A percentile compares a stretch with the other conserved stretches of the same genome.
These are phyloP conservation scores for Oxygymnocypris stewartii DNA, from an alignment of 2,113 vertebrate species.

Conservation along the genomic window DNA sequence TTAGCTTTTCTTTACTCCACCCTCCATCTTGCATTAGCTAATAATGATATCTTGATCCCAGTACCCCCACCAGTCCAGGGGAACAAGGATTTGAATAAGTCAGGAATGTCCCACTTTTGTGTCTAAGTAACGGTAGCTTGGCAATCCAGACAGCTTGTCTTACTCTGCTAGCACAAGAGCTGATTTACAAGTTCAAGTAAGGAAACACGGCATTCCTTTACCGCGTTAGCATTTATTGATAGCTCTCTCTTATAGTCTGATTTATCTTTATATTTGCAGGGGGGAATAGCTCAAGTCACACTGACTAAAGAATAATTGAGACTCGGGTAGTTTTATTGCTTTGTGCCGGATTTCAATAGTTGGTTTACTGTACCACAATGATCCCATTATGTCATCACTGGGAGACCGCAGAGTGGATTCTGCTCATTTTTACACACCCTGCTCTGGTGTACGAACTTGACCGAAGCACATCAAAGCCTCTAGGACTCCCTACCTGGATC, in stretches of 20 bases:
- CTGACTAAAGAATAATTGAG: slow-evolving; percentile 48
- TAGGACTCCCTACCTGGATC: neutral
- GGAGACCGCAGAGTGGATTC: slow-evolving; percentile 45
- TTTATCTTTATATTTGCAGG: slow-evolving; percentile 42
- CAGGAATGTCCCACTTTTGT: slow-evolving; percentile 45
- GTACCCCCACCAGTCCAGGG: neutral
- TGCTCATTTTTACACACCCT: slow-evolving; percentile 25
- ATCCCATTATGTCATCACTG: slow-evolving; percentile 54
- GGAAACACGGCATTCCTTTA: slow-evolving; percentile 29
- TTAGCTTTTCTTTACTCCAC: slow-evolving; percentile 19
- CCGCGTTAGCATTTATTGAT: slow-evolving; percentile 32
- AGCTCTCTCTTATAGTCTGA: slow-evolving; percentile 26
- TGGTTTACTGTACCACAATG: slow-evolving; percentile 54
- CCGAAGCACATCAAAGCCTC: neutral
- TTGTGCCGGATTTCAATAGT: slow-evolving; percentile 41
- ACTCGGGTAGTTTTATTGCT: slow-evolving; percentile 49
- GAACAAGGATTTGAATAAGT: slow-evolving; percentile 6
- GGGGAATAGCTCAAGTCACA: slow-evolving; percentile 36
- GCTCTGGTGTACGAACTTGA: neutral
- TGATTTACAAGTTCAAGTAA: slow-evolving; percentile 40
- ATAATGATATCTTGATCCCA: slow-evolving; percentile 41
- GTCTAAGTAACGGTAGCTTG: slow-evolving; percentile 48
- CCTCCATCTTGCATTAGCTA: slow-evolving; percentile 6
- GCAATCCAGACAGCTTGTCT: slow-evolving; percentile 38
- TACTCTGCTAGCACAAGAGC: slow-evolving; percentile 29